Evolutionary conservation across 2,797 vertebrate species (phyloP), one percentile per base, ranked within the genome.

Genomic region (Sarcophilus harrisii): DNA sequence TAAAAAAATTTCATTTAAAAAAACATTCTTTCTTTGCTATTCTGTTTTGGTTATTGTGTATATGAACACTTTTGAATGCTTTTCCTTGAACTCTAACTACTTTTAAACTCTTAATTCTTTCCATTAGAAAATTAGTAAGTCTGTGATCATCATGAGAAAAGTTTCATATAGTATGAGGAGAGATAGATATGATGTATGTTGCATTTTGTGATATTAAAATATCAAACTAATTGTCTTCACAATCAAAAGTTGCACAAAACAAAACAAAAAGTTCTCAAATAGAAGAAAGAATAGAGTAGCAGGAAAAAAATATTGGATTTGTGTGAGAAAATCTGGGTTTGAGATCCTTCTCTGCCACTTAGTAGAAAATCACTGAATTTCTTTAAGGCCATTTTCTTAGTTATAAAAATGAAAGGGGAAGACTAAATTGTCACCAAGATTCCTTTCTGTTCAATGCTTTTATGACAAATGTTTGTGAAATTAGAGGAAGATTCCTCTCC

Each of bases 101-200:
- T 90, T 59, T n/a, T 24, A 24, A 91, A 92, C 92, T 54, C 57
- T 96, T 16, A 29, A 52, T 96, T 49, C 91, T 92, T 95, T 96
- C 14, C 57, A 45, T 45, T 91, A 32, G 28, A 95, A 93, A 32
- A n/a, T 57, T 32, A 91, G 92, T 0, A 91, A 91, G 3, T 94
- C 95, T 94, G 58, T 52, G 30, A 87, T 94, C 57, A 90, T 29
- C 58, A 38, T 90, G 45, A 91, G 11, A 29, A 95, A 90, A 91
- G 6, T 55, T 96, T 95, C 38, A 24, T 91, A 29, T 60, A 55
- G 1, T 45, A 21, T 38, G 38, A 30, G 16, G 16, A 73, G n/a
- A 29, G 54, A 38, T 91, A 13, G 30, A 5, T 49, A 10, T 57
- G 57, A 58, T 93, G 94, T 93, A n/a, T 24, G 87, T 92, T 93